Conservation (phyloP, 2,888 invertebrate species). For the Zootermopsis nevadensis region DNA sequence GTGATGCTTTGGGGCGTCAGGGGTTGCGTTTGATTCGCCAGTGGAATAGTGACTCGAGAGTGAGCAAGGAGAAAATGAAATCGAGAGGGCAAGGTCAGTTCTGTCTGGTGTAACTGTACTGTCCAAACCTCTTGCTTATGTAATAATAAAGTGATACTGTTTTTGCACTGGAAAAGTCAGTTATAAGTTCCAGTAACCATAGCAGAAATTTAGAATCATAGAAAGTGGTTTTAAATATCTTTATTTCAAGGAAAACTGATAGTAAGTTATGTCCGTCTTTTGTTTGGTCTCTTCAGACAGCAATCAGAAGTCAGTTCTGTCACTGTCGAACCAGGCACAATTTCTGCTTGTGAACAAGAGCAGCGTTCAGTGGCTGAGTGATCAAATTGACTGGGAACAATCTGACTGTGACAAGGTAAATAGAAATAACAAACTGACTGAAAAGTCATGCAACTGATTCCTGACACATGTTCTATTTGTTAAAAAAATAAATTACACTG, state of each 20-base stretch:
- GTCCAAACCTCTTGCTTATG: too few relatives aligned
- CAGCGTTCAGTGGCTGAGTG: slow-evolving; percentile 79
- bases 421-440: slow-evolving; percentile 56
- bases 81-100: background rate
- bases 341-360: slow-evolving; percentile 83
- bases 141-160: background rate
- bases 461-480: too few relatives aligned
- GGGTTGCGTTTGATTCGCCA: slow-evolving; percentile 79
- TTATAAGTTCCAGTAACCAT: too few relatives aligned
- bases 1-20: slow-evolving; percentile 74
- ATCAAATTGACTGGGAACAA: slow-evolving; percentile 64
- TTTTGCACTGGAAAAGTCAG: too few relatives aligned
- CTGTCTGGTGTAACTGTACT: background rate
- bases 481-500: too few relatives aligned
- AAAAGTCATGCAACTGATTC: too few relatives aligned
- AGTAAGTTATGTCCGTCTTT: too few relatives aligned
- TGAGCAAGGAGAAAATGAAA: background rate
- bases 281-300: background rate
- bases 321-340: slow-evolving; percentile 86
- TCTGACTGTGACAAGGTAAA: slow-evolving; percentile 65
- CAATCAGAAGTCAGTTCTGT: slow-evolving; percentile 61
- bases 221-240: too few relatives aligned
- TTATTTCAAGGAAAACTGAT: too few relatives aligned
- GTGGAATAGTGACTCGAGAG: slow-evolving; percentile 54
- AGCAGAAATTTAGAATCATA: too few relatives aligned